These are phyloP conservation scores for Arenicola marina DNA, from an alignment of 2,888 invertebrate species.

Conservation along the genomic window DNA sequence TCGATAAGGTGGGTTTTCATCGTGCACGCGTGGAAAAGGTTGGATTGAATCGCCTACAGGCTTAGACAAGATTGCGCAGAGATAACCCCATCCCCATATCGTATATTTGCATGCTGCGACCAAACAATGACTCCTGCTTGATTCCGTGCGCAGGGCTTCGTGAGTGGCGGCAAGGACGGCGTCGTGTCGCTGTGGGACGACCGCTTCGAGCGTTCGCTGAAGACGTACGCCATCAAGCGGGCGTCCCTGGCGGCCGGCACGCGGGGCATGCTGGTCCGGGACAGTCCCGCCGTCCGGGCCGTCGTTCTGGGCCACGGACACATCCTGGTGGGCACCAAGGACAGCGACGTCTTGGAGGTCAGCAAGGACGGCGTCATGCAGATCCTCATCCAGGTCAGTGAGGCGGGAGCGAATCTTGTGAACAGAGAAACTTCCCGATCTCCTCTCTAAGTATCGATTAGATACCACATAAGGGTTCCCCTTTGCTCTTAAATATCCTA, in stretches of 20 bases:
- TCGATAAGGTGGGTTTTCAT: too few species aligned
- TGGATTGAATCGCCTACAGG: too few species aligned
- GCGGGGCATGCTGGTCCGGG: constrained; percentile 47
- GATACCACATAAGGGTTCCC: background rate
- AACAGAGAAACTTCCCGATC: too few species aligned
- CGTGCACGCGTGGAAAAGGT: too few species aligned
- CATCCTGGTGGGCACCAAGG: constrained; percentile 60
- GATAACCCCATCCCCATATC: too few species aligned
- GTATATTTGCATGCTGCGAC: too few species aligned
- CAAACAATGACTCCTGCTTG: too few species aligned
- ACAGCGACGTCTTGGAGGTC: constrained; percentile 61
- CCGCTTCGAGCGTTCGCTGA: constrained; percentile 58
- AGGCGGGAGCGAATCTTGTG: background rate
- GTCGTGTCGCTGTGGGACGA: constrained; percentile 61
- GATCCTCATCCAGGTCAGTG: constrained; percentile 56
- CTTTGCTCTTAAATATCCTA: background rate
- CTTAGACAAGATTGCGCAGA: too few species aligned
- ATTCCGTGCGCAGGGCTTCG: constrained; percentile 62
- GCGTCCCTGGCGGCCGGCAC: constrained; percentile 45
- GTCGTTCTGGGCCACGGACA: constrained; percentile 59
- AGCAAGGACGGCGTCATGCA: constrained; percentile 58
- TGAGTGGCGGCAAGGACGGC: constrained; percentile 63
- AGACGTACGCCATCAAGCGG: constrained; percentile 58
- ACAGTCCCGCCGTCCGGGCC: constrained; percentile 56
- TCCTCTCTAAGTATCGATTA: background rate